phyloP scores from a whole-genome alignment of 2,797 vertebrate species.

The Gambusia yucatana region DNA sequence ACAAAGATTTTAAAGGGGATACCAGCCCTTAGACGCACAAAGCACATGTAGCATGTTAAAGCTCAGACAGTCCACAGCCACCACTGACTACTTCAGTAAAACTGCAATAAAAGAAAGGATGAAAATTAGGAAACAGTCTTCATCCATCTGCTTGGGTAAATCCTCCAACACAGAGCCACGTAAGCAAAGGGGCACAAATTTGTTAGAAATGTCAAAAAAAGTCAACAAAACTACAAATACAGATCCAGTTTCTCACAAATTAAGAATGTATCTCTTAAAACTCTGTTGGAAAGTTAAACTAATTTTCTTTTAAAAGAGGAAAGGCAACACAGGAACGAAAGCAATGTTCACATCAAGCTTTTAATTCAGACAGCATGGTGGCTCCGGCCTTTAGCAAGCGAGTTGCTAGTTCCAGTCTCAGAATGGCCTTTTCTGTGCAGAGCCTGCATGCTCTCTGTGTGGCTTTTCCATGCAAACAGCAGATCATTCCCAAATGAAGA shows the following conservation, averaged over 20 bases:
- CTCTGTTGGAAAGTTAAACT: not conserved
- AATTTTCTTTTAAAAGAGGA: not conserved
- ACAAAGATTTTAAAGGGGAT: conserved; percentile 39
- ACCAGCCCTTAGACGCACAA: conserved; percentile 40
- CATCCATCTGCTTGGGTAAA: not conserved
- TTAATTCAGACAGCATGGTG: not conserved
- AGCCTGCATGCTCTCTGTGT: not conserved
- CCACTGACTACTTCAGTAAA: not conserved
- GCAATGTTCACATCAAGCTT: not conserved
- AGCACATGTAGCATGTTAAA: conserved; percentile 8
- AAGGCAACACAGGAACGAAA: not conserved
- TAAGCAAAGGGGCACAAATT: not conserved
- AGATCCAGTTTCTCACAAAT: not conserved
- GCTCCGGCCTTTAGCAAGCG: not conserved
- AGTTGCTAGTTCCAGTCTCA: not conserved
- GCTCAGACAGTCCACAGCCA: conserved; percentile 1
- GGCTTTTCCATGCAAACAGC: not conserved
- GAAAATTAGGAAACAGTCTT: not conserved
- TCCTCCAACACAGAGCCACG: not conserved
- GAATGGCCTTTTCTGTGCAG: not conserved
- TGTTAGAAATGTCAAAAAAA: not conserved
- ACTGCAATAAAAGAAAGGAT: not conserved
- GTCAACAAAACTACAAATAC: not conserved
- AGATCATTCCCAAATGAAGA: not conserved
- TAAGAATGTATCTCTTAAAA: not conserved